phyloP scores from a whole-genome alignment of 1,140 invertebrate genomes.

The Samia ricini region DNA sequence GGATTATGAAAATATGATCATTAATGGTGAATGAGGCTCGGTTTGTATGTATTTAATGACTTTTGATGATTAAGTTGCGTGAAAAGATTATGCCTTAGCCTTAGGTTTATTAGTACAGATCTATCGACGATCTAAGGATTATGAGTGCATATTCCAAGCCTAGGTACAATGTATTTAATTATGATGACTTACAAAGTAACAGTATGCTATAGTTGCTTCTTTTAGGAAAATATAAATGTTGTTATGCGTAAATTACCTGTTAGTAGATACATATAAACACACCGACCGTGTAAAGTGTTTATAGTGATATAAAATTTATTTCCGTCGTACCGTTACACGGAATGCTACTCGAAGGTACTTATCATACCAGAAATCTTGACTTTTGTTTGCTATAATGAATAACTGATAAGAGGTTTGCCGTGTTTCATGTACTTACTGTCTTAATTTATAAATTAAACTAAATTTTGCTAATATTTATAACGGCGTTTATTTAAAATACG shows the following conservation, averaged over 20 bases:
- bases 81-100: neutral
- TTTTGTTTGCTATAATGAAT: constrained; percentile 29
- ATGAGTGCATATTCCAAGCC: neutral
- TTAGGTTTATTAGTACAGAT: neutral
- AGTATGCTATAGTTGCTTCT: neutral
- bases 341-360: constrained; percentile 18
- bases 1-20: neutral
- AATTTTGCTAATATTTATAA: too few relatives aligned
- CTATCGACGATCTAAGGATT: neutral
- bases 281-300: neutral
- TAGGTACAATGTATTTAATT: neutral
- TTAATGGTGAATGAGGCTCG: neutral
- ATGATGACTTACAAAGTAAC: neutral
- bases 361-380: constrained; percentile 25
- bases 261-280: neutral
- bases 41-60: neutral
- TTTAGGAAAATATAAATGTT: neutral
- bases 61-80: neutral
- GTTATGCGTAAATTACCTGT: neutral
- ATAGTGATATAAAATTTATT: constrained; percentile 10
- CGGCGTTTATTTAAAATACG: too few relatives aligned
- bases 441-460: constrained; percentile 17
- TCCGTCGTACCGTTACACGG: constrained; percentile 7
- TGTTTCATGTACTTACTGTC: constrained; percentile 12
- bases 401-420: constrained; percentile 28